Evolutionary conservation across 2,888 invertebrate species (phyloP).

Genomic region (Gortyna flavago): DNA sequence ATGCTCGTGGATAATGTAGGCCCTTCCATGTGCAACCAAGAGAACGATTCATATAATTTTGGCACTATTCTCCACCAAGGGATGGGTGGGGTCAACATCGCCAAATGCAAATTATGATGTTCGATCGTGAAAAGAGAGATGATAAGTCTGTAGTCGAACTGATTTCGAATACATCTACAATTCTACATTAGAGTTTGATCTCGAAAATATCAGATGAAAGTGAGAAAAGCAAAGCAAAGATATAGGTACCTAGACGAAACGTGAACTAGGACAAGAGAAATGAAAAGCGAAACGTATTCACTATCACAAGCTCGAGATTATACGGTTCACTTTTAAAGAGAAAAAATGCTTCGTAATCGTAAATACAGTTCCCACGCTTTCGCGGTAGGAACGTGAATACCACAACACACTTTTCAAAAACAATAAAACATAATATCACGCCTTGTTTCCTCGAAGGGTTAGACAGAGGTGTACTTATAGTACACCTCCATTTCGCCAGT

Average conservation of each 20-base stretch:
- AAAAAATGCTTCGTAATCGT: constrained; percentile 47
- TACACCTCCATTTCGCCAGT: not conserved
- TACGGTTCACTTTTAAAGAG: constrained; percentile 67
- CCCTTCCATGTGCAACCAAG: not conserved
- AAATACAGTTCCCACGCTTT: constrained; percentile 63
- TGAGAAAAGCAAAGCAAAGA: constrained; percentile 33
- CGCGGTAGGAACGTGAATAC: constrained; percentile 21
- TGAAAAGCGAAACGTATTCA: constrained; percentile 57
- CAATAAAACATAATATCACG: not conserved
- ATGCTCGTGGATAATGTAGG: too few species aligned
- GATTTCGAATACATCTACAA: not conserved
- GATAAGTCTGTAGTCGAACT: not conserved
- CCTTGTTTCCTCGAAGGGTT: not conserved
- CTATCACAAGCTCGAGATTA: constrained; percentile 55
- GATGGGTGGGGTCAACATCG: not conserved
- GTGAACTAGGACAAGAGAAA: constrained; percentile 58
- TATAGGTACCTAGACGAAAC: constrained; percentile 23
- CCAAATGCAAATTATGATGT: not conserved
- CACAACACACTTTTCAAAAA: constrained; percentile 34
- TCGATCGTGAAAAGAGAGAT: not conserved
- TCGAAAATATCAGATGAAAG: constrained; percentile 22
- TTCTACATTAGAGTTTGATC: not conserved
- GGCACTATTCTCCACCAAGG: not conserved
- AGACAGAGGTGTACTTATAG: not conserved
- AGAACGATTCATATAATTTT: too few species aligned